These are phyloP conservation scores for Ochotona curzoniae DNA, from an alignment of 2,113 vertebrate species.

Conservation along the genomic window DNA sequence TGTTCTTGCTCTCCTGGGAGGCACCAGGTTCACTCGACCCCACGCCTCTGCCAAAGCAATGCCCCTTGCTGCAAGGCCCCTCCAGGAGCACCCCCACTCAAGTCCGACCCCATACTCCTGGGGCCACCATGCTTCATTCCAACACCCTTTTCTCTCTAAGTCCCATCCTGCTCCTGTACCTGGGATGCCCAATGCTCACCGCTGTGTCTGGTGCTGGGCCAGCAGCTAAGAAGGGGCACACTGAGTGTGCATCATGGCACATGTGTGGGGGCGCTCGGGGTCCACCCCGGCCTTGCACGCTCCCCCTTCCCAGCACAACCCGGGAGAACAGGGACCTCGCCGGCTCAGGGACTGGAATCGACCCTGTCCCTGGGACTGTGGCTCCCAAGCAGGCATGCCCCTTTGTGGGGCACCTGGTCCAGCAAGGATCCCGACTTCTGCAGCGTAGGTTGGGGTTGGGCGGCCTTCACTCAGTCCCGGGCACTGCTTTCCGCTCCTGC, in stretches of 20 bases:
- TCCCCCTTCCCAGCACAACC: too few species aligned
- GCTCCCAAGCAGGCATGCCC: neutral
- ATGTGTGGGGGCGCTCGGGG: too few species aligned
- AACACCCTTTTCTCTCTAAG: neutral
- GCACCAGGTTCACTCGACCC: neutral
- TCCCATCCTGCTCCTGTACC: neutral
- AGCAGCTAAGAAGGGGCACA: too few species aligned
- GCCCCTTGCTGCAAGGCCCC: neutral
- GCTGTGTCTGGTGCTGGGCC: too few species aligned
- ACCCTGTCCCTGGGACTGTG: neutral
- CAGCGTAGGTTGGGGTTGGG: rapidly evolving
- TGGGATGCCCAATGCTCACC: neutral
- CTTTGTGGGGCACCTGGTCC: neutral
- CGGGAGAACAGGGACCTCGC: too few species aligned
- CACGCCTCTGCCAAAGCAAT: neutral
- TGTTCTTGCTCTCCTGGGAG: neutral
- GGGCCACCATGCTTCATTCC: neutral
- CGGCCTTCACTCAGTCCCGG: neutral
- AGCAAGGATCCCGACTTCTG: neutral
- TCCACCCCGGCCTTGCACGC: too few species aligned
- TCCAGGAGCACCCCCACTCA: neutral
- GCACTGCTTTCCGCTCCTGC: neutral
- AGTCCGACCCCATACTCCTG: neutral
- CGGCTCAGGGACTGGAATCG: too few species aligned
- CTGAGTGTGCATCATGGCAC: too few species aligned